Evolutionary conservation across 92 coral and sea anemone species (phyloP).

Genomic region (Meandrina meandrites): DNA sequence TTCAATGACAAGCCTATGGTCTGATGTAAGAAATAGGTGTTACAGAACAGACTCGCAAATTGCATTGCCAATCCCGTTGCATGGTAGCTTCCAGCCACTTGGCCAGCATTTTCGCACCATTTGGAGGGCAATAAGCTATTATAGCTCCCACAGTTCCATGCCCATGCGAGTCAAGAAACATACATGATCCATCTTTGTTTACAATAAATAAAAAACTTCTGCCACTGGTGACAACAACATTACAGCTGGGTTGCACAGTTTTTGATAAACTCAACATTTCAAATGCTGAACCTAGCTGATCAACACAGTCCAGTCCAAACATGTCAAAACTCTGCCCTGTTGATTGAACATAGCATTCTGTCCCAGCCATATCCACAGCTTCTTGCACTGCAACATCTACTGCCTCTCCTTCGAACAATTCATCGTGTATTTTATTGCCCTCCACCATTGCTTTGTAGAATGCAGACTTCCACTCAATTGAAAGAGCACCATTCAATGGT

Average conservation of each 20-base stretch:
- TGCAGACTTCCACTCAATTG: constrained; percentile 24
- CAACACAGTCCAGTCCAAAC: constrained; percentile 1
- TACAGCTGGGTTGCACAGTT: constrained; percentile 5
- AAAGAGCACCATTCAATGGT: constrained; percentile 10
- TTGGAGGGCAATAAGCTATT: constrained; percentile 37
- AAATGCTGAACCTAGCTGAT: constrained; percentile 17
- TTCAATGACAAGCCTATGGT: background rate
- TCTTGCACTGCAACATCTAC: constrained; percentile 52
- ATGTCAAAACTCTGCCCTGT: background rate
- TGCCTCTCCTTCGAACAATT: constrained; percentile 53
- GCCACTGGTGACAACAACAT: constrained; percentile 30
- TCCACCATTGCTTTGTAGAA: constrained; percentile 36
- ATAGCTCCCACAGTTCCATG: constrained; percentile 42
- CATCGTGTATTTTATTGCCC: constrained; percentile 54
- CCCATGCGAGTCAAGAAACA: constrained; percentile 51
- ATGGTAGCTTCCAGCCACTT: constrained; percentile 7
- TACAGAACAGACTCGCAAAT: background rate
- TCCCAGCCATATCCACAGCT: constrained; percentile 59
- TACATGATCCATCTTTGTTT: constrained; percentile 32
- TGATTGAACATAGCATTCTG: constrained; percentile 33
- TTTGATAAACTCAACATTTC: background rate
- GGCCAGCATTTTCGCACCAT: constrained; percentile 14
- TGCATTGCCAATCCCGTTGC: background rate
- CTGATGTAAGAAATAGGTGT: background rate
- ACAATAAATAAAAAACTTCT: constrained; percentile 38